A percentile compares a stretch with the other conserved stretches of the same genome.
Conservation (phyloP, 2,113 vertebrate species). For the Chloropsis hardwickii region DNA sequence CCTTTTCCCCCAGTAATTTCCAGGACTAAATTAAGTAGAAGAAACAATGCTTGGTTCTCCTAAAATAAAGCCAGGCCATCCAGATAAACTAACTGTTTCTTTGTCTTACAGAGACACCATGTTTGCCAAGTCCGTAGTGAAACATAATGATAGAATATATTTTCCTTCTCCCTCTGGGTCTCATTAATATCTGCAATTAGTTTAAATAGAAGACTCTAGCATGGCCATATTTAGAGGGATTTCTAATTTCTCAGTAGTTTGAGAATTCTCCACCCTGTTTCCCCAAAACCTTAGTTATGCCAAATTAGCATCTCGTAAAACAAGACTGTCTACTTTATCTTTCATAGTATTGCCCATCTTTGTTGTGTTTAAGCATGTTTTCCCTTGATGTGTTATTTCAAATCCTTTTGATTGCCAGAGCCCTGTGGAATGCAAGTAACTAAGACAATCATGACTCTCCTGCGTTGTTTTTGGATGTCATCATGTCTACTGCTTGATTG, state of each 20-base stretch:
- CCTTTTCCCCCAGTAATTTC: accelerated
- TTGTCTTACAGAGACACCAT: neutral
- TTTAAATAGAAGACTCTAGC: neutral
- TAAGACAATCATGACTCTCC: neutral
- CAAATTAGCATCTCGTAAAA: neutral
- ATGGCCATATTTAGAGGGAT: neutral
- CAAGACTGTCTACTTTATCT: neutral
- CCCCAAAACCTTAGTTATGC: neutral
- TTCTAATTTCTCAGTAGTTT: neutral
- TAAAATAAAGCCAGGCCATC: neutral
- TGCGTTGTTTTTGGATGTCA: neutral
- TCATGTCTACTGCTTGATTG: neutral
- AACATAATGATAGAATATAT: neutral
- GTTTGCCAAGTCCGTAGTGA: neutral
- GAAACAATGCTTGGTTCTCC: neutral
- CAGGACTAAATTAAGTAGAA: neutral
- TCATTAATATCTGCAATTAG: neutral
- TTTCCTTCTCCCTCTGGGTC: neutral
- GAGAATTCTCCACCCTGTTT: neutral
- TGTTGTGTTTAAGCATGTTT: neutral
- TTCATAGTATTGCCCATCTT: neutral
- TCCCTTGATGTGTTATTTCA: neutral
- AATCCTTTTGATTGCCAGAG: neutral
- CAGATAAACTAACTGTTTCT: neutral
- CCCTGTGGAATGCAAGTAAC: neutral